Percentiles rank a stretch among this genome's conserved stretches.
phyloP scores from a whole-genome alignment of 1,140 invertebrate genomes.

The Copidosoma floridanum region DNA sequence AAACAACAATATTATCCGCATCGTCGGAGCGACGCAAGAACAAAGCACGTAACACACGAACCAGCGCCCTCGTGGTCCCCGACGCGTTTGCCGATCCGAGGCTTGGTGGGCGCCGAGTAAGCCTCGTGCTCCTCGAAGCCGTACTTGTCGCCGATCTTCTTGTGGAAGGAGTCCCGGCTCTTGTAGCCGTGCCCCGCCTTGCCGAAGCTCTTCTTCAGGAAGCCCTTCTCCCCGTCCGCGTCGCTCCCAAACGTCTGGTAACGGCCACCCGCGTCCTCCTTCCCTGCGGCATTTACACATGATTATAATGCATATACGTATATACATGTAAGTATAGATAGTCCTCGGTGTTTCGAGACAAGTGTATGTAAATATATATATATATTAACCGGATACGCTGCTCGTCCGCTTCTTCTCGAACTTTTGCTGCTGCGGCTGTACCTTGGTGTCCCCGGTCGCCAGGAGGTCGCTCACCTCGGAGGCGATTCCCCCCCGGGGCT shows the following conservation, averaged over 20 bases:
- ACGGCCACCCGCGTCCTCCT: constrained; percentile 49
- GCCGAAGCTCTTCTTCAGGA: constrained; percentile 62
- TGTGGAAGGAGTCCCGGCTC: constrained; percentile 69
- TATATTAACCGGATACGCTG: constrained; percentile 43
- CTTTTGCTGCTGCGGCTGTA: too few species aligned
- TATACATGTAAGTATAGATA: too few species aligned
- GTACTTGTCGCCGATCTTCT: constrained; percentile 69
- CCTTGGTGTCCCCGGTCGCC: background rate
- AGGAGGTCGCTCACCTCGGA: constrained; percentile 36
- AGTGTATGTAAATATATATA: too few species aligned
- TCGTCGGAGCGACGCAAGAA: background rate
- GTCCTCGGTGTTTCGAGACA: background rate
- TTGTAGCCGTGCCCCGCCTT: constrained; percentile 70
- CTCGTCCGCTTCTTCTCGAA: constrained; percentile 31
- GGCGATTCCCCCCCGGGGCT: constrained; percentile 22
- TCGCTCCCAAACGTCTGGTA: constrained; percentile 53
- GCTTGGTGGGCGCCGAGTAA: too few species aligned
- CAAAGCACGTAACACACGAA: constrained; percentile 6
- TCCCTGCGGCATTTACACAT: too few species aligned
- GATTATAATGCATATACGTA: too few species aligned
- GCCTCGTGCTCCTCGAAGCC: constrained; percentile 67
- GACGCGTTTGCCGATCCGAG: constrained; percentile 54
- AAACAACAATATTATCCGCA: background rate
- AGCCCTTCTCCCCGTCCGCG: constrained; percentile 66
- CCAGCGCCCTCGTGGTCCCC: constrained; percentile 50